Evolutionary conservation across 2,113 vertebrate genomes (phyloP), one percentile per base, ranked within the genome.

Genomic region (Paramisgurnus dabryanus): DNA sequence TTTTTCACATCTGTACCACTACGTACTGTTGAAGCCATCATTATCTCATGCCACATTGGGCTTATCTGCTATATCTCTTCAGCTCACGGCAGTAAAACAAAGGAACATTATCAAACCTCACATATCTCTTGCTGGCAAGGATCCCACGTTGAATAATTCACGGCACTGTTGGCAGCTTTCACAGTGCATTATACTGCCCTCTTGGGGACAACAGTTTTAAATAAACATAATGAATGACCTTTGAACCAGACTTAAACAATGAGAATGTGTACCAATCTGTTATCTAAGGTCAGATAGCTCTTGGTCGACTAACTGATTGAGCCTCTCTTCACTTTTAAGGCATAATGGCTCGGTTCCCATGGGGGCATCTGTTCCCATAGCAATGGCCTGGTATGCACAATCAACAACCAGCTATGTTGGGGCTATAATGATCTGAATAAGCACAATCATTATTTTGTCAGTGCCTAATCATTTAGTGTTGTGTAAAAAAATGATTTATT

Each of bases 111-210:
- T 77, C 34, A 77, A 77, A 66, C 15, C 47, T 13, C 34, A 55
- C 63, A 66, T 41, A 53, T 66, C 47, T 55, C 18, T 64, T 10
- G 18, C 57, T 64, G 72, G 13, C 49, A 49, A 75, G 73, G 60
- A 75, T 63, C 8, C 15, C 13, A 18, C 8, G 13, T 22, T 45
- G n/a, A 3, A 13, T 61, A 22, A 74, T 74, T 58, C 18, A n/a
- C 6, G 18, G 55, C 43, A 50, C 27, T 41, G 17, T 65, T 58
- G 55, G 63, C 63, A 55, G 49, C 63, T 66, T 77, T 18, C 47
- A 66, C 6, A 22, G 75, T n/a, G 75, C 22, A 77, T 65, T 18
- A 66, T 55, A 76, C 63, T 77, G 63, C 63, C 63, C 63, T 77
- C 75, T 67, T 65, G 47, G 75, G 63, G 61, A 66, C 0, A 10